Evolutionary conservation across 1,140 invertebrate genomes (phyloP), one percentile per base, ranked within the genome.

Genomic region (Pseudoatta argentina): DNA sequence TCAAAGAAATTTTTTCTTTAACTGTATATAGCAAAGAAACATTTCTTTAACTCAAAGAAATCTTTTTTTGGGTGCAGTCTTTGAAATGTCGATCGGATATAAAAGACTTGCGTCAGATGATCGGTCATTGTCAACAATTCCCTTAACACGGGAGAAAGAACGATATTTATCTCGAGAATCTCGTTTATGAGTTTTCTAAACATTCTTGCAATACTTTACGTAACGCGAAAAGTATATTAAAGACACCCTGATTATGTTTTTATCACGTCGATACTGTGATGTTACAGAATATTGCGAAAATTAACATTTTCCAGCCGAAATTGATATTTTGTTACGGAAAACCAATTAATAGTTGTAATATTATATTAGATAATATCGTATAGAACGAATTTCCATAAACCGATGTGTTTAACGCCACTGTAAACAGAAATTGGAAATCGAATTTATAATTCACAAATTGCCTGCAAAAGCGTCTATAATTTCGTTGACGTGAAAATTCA

Each of bases 361-460:
- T 75, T 83, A 63, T 10, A 34, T n/a, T 75, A 83, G 44, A 63
- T 75, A 51, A 63, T 59, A 48, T 48, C 34, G 12, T 7, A 3
- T 10, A 18, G 3, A 14, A 30, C 21, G 21, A 44, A 44, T 16
- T 75, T 83, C 14, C 57, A 34, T 83, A 83, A 83, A 39, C 3
- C 8, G 53, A 69, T 30, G 18, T 27, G 44, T 71, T 71, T 44
- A 55, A 44, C 77, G 77, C 30, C 34, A 30, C 77, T 81, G 51
- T 72, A 81, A 81, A 81, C n/a, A 34, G n/a, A 4, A n/a, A 21
- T 27, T 18, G 24, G 5, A 16, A n/a, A 57, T 81, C 21, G 66
- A 81, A 71, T 81, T 71, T 21, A 57, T 69, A 66, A 78, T 78
- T 78, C 3, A 1, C 8, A 72, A 71, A 81, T 39, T 81, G 51